Evolutionary conservation across 2,888 invertebrate species (phyloP), one percentile per base, ranked within the genome.

Genomic region (Drosophila diplacantha): DNA sequence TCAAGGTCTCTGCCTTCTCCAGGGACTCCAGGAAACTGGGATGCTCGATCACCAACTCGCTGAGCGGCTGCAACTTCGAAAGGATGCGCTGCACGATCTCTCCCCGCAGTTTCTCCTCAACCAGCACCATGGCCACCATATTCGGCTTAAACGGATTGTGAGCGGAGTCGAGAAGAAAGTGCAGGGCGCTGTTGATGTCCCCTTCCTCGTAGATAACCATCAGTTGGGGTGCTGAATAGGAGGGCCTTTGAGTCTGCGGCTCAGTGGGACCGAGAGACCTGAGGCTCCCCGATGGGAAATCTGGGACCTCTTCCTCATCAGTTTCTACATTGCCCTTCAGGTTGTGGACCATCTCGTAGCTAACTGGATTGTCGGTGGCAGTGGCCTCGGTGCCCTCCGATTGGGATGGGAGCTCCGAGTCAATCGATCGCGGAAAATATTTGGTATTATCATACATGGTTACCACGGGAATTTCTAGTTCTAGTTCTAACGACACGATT

Each of bases 121-220:
- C 63, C 1, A 78, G 56, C 0, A 81, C 61, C 1, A 65, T 69
- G 11, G 62, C 53, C 22, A 78, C 53, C 0, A 64, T 20, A 11
- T 63, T 56, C 1, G n/a, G 0, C 1, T n/a, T 32, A 3, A 78
- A 81, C 0, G 78, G 78, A 14, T 65, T 39, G 1, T 70, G 53
- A 0, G 68, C 38, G 0, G 77, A 77, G 1, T 64, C 31, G 3
- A 49, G 16, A 0, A 81, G 8, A 16, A 67, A 69, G 24, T 71
- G 43, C 6, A 81, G 14, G 2, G 78, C 81, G 38, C 73, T 61
- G 12, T 78, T 53, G 3, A 73, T 43, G 31, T 78, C 78, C 1
- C 81, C 78, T 1, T 26, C 43, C 9, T 32, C 46, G 11, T 53
- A 75, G 20, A 78, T 29, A 16, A 78, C 59, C 78, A 78, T 81